phyloP scores from a whole-genome alignment of 1,140 invertebrate genomes.

The Acromyrmex echinatior region DNA sequence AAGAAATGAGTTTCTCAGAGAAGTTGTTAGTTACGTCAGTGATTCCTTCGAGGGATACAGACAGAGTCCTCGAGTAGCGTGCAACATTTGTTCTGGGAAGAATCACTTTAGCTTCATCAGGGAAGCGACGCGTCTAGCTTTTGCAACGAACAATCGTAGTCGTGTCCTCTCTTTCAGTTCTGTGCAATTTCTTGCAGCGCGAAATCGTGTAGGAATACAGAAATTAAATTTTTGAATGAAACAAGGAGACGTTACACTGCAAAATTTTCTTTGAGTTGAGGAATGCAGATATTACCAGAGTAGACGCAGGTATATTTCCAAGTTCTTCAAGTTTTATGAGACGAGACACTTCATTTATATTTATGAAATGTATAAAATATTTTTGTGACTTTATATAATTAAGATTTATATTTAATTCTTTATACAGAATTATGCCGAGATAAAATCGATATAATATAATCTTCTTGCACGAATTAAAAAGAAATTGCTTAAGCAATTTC shows the following conservation, averaged over 20 bases:
- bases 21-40: conserved; percentile 30
- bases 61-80: conserved; percentile 25
- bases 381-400: neutral
- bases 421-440: neutral
- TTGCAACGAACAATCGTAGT: conserved; percentile 39
- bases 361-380: neutral
- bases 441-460: neutral
- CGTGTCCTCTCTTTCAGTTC: conserved; percentile 29
- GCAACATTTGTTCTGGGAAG: conserved; percentile 49
- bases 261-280: neutral
- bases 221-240: conserved; percentile 40
- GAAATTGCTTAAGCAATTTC: neutral
- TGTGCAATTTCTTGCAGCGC: conserved; percentile 12
- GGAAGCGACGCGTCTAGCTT: conserved; percentile 47
- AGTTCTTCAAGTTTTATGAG: neutral
- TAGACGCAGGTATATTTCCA: neutral
- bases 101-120: conserved; percentile 57
- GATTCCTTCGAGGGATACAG: conserved; percentile 29
- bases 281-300: neutral
- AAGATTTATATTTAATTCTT: conserved; percentile 13
- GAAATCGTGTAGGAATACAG: conserved; percentile 24
- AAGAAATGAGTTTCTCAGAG: neutral
- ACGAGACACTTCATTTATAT: conserved; percentile 6
- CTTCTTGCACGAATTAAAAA: neutral
- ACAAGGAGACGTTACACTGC: neutral